Evolutionary conservation across 2,888 invertebrate species (phyloP).

Genomic region (Spilosoma lubricipeda): DNA sequence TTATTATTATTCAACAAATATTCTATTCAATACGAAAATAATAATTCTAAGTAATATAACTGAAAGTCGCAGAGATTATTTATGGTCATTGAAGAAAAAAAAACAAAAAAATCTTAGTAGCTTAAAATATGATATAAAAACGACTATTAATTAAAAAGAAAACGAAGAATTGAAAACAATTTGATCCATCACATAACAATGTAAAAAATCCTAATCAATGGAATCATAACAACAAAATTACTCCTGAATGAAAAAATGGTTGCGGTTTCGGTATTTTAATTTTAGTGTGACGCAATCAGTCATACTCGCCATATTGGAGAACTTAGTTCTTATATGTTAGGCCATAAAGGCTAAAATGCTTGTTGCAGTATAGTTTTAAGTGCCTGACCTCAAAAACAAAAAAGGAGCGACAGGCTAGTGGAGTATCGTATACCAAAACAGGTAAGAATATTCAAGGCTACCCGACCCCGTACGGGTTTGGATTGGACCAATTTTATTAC

Average conservation of each 20-base stretch:
- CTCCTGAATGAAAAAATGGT: constrained; percentile 25
- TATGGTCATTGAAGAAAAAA: no score
- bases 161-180: neutral
- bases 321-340: constrained; percentile 25
- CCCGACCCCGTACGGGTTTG: constrained; percentile 27
- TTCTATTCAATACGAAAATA: no score
- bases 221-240: constrained; percentile 14
- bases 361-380: constrained; percentile 25
- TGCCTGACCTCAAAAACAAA: constrained; percentile 48
- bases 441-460: constrained; percentile 51
- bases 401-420: constrained; percentile 51
- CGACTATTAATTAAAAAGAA: neutral
- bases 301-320: constrained; percentile 15
- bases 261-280: constrained; percentile 24
- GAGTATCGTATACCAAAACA: constrained; percentile 45
- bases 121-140: no score
- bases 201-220: neutral
- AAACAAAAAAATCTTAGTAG: no score
- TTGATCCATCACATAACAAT: neutral
- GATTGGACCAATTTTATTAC: constrained; percentile 29
- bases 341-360: constrained; percentile 22
- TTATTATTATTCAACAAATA: neutral
- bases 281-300: constrained; percentile 23
- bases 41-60: no score
- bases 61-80: no score